Evolutionary conservation across 2,113 vertebrate species (phyloP), one percentile per base, ranked within the genome.

Genomic region (Siniperca chuatsi): DNA sequence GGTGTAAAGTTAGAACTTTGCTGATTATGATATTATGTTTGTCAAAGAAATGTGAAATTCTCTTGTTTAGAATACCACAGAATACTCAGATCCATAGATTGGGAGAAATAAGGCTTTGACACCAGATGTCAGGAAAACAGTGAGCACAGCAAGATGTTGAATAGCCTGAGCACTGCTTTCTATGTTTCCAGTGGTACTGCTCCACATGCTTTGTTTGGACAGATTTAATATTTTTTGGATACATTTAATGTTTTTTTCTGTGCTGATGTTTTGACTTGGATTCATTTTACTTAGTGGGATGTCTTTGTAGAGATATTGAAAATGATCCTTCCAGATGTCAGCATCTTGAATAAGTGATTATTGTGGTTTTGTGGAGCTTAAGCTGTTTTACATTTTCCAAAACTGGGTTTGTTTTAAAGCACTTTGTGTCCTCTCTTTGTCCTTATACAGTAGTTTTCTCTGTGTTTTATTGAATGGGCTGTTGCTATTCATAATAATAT

Each of bases 301-400:
- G 13, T 76, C 46, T 65, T 40, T 75, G 18, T n/a, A 52, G 35
- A 52, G n/a, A 44, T 77, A 46, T 57, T 48, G 20, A 44, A 77
- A 42, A 54, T 42, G 10, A 76, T 52, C 35, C n/a, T 42, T 70
- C 42, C 62, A 58, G 50, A 81, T 67, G 25, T 81, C 52, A 74
- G 29, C 54, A 12, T 75, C 6, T 42, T 54, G 44, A 74, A 42
- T 42, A 33, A 7, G 44, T 44, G 18, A 44, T 40, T 52, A 11
- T 9, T 82, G 55, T 44, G 65, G 81, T 77, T 70, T 54, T 82
- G 12, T 62, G 50, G 50, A 7, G 13, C 25, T 66, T 8, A 9
- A 35, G 60, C 18, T 44, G 15, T 66, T 81, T 73, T 12, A 37
- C 25, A 25, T 58, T 67, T 15, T 25, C 6, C 25, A 20, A 8